Conservation (phyloP, 1,140 invertebrate species). For the Musca domestica region DNA sequence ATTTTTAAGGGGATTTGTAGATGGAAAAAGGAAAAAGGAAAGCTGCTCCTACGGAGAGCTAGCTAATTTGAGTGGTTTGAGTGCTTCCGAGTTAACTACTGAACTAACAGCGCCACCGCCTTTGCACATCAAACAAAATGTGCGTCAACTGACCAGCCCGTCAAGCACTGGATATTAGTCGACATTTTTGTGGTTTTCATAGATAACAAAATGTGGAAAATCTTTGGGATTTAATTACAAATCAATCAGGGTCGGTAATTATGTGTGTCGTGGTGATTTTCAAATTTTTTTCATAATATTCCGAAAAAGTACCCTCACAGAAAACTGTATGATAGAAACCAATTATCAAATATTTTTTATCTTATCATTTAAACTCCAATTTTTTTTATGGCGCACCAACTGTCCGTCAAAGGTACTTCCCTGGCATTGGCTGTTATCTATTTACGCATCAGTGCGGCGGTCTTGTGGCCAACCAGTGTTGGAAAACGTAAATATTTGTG, state of each 20-base stretch:
- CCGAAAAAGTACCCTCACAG: no score
- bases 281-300: no score
- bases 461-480: no score
- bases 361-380: conserved; percentile 5
- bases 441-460: no score
- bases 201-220: not conserved
- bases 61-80: no score
- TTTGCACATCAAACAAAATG: not conserved
- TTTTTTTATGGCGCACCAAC: not conserved
- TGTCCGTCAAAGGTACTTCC: not conserved
- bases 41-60: not conserved
- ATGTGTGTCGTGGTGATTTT: not conserved
- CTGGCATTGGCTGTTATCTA: not conserved
- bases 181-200: not conserved
- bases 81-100: not conserved
- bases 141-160: no score
- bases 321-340: not conserved
- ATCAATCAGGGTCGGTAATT: conserved; percentile 17
- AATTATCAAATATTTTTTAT: not conserved
- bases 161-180: not conserved
- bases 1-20: conserved; percentile 27
- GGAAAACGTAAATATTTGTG: not conserved
- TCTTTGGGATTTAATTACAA: not conserved
- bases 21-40: not conserved
- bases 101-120: not conserved